phyloP scores from a whole-genome alignment of 2,113 vertebrate genomes.

The Ophiodon elongatus region DNA sequence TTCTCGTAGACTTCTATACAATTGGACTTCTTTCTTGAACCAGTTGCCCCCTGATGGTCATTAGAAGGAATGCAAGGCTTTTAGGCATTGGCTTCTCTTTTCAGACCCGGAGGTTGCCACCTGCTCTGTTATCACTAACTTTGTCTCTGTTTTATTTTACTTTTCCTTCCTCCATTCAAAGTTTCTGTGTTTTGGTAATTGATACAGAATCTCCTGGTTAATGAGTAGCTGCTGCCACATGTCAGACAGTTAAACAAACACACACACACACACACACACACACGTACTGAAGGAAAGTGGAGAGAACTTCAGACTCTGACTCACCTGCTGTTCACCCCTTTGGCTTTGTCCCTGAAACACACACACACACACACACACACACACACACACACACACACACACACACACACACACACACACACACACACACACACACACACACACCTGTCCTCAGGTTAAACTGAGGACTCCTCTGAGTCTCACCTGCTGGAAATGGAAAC shows the following conservation, averaged over 20 bases:
- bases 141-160: neutral
- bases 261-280: neutral
- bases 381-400: constrained; percentile 25
- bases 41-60: neutral
- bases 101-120: neutral
- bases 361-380: constrained; percentile 22
- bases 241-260: neutral
- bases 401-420: constrained; percentile 14
- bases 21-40: no score
- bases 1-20: no score
- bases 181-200: neutral
- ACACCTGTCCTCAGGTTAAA: constrained; percentile 24
- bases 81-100: neutral
- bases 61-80: neutral
- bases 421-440: constrained; percentile 23
- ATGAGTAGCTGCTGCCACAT: constrained; percentile 36
- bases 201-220: constrained; percentile 24
- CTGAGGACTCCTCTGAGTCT: constrained; percentile 19
- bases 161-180: neutral
- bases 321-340: constrained; percentile 51
- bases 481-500: constrained; percentile 29
- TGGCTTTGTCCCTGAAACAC: constrained; percentile 5
- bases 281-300: constrained; percentile 30
- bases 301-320: constrained; percentile 37
- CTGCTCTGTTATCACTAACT: neutral